These are phyloP conservation scores for Melikaiella ostensackeni DNA, from an alignment of 2,888 invertebrate species.

Conservation along the genomic window DNA sequence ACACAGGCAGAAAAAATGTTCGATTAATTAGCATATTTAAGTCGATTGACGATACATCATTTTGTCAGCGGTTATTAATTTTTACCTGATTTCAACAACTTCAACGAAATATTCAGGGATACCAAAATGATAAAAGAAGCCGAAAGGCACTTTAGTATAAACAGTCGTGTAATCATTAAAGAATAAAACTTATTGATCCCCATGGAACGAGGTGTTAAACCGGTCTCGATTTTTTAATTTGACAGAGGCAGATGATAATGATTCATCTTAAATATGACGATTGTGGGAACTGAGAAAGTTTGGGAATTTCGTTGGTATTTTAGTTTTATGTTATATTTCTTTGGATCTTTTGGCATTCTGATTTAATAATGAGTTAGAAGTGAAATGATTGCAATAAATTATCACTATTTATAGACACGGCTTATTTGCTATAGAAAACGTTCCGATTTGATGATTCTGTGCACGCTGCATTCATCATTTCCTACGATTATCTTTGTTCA, in stretches of 20 bases:
- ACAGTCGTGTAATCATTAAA: constrained; percentile 20
- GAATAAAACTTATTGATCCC: constrained; percentile 24
- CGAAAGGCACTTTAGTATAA: constrained; percentile 23
- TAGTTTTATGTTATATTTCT: background rate
- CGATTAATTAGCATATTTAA: constrained; percentile 35
- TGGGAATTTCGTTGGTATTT: background rate
- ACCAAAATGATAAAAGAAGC: constrained; percentile 34
- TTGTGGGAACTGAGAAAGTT: background rate
- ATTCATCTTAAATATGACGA: constrained; percentile 3
- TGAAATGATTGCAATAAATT: constrained; percentile 12
- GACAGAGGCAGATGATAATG: background rate
- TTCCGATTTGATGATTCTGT: constrained; percentile 16
- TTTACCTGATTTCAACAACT: constrained; percentile 38
- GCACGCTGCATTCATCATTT: constrained; percentile 14
- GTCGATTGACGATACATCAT: constrained; percentile 30
- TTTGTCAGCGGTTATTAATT: constrained; percentile 38
- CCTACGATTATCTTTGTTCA: constrained; percentile 20
- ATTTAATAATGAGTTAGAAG: constrained; percentile 1
- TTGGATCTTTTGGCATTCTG: background rate
- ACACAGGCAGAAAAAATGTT: constrained; percentile 1
- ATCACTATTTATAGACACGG: background rate
- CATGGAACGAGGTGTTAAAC: constrained; percentile 14
- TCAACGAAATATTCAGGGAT: constrained; percentile 11
- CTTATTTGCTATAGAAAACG: background rate
- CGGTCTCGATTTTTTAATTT: constrained; percentile 19